Evolutionary conservation across 2,797 vertebrate genomes (phyloP).

Genomic region (Margarornis squamiger): DNA sequence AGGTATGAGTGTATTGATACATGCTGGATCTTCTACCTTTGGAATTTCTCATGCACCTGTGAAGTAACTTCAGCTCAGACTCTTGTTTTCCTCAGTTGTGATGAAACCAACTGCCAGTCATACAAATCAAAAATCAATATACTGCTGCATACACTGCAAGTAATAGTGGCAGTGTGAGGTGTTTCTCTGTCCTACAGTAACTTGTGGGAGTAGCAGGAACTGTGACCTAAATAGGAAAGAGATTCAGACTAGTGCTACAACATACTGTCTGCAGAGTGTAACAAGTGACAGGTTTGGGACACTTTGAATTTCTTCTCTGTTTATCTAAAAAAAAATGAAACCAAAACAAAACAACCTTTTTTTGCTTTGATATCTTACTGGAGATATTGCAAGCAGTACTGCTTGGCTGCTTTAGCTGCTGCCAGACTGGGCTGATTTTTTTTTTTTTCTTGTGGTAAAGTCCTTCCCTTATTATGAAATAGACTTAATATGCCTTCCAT

Average conservation of each 20-base stretch:
- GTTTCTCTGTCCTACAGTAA: background rate
- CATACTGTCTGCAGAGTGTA: background rate
- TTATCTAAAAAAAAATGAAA: background rate
- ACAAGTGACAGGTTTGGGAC: slow-evolving; percentile 25
- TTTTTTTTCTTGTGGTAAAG: background rate
- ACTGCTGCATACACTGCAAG: fast-evolving
- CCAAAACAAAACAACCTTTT: background rate
- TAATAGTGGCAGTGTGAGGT: background rate
- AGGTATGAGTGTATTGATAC: background rate
- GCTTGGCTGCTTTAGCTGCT: background rate
- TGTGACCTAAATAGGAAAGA: slow-evolving; percentile 44
- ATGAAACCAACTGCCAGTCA: background rate
- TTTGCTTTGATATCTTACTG: background rate
- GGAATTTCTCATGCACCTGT: background rate
- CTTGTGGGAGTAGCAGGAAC: background rate
- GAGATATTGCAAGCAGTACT: background rate
- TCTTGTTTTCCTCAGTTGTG: background rate
- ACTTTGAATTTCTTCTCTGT: slow-evolving; percentile 4
- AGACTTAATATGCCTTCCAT: background rate
- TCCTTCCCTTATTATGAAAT: background rate
- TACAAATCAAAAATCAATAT: background rate
- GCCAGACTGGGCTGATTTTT: fast-evolving
- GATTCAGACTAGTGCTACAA: background rate
- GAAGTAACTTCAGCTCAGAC: background rate
- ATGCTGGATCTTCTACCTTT: background rate